Percentiles rank a stretch among this genome's conserved stretches.
Evolutionary conservation across 2,797 vertebrate species (phyloP).

Genomic region (Acomys russatus): DNA sequence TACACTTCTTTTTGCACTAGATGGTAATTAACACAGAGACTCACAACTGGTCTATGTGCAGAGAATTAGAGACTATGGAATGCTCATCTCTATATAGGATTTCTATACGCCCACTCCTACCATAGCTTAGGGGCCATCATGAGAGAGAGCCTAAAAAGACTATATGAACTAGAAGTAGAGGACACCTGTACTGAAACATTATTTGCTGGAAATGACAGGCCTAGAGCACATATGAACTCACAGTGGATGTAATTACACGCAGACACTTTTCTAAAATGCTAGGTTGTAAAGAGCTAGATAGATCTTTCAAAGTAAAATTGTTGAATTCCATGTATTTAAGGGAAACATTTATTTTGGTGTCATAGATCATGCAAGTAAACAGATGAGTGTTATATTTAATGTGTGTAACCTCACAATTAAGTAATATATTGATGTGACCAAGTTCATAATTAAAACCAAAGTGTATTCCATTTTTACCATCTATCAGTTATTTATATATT

Average conservation of each 20-base stretch:
- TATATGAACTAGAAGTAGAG: not conserved
- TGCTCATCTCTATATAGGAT: not conserved
- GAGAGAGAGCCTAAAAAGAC: not conserved
- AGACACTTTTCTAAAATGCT: not conserved
- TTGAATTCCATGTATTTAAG: not conserved
- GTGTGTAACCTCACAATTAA: not conserved
- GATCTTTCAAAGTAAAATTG: not conserved
- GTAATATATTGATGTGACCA: not conserved
- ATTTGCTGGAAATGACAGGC: not conserved
- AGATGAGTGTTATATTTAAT: not conserved
- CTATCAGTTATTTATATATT: not conserved
- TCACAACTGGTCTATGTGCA: not conserved
- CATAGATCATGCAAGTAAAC: not conserved
- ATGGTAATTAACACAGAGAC: not conserved
- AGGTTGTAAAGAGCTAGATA: not conserved
- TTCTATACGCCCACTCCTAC: not conserved
- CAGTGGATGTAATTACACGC: not conserved
- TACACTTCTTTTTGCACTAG: too few species aligned
- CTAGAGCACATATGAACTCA: not conserved
- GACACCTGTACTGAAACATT: not conserved
- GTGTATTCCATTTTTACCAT: not conserved
- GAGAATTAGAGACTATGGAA: not conserved
- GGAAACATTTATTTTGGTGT: not conserved
- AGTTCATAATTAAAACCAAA: conserved; percentile 21
- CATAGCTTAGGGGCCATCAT: not conserved